Evolutionary conservation across 2,888 invertebrate species (phyloP), one percentile per base, ranked within the genome.

Genomic region (Poecilobothrus nobilitatus): DNA sequence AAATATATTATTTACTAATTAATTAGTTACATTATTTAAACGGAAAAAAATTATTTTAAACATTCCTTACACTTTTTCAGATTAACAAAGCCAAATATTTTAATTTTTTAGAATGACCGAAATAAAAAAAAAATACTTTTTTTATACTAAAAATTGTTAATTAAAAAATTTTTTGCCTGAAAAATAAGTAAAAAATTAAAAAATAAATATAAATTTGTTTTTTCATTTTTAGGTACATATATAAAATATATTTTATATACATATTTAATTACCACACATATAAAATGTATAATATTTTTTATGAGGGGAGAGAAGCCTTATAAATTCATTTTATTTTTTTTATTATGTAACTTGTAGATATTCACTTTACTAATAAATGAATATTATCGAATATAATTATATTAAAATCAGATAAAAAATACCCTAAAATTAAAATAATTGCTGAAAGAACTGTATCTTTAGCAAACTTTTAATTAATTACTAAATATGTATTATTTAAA

Each of bases 161-260:
- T 53, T 53, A 53, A 53, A 53, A 53, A 53, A 53, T n/a, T 53
- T 53, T 53, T 53, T 53, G 53, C 53, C 53, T 53, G 53, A 53
- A 53, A n/a, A 53, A 53, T 53, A 53, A 53, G 15, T 53, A 53
- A 15, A 53, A 53, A 53, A 53, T 53, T 12, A 18, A 53, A 53
- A 53, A 53, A 53, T 53, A 53, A 53, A n/a, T 53, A 53, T 53
- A 53, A 53, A 12, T 53, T 53, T 12, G 15, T 53, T 15, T n/a
- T 53, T 18, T 53, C n/a, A 6, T 53, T 18, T 18, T 2, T 53
- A 1, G 3, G 18, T 18, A 53, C 18, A 53, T 53, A 53, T 53
- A 53, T 53, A n/a, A 27, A 1, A 53, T 53, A 53, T n/a, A 53
- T 53, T 53, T 18, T 53, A 53, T 53, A 53, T 53, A n/a, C 15